Conservation (phyloP, 2,888 invertebrate genomes). For the Drosophila demipolita region DNA sequence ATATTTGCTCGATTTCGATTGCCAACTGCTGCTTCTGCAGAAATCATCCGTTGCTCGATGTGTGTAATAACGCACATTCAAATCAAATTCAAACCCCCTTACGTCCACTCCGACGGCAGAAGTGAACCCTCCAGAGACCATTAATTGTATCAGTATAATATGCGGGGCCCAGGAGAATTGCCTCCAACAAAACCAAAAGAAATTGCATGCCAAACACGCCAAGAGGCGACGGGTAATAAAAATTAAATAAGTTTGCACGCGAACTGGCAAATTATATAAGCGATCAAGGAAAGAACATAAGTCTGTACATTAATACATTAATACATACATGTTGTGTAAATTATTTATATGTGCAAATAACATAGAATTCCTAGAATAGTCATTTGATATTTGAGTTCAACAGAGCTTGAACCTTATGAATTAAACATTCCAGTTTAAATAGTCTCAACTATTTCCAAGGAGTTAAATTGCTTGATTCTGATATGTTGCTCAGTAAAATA, state of each 20-base stretch:
- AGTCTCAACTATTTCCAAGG: background rate
- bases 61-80: constrained; percentile 56
- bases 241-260: constrained; percentile 75
- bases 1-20: constrained; percentile 76
- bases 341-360: background rate
- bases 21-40: constrained; percentile 38
- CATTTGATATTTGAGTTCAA: background rate
- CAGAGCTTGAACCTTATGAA: background rate
- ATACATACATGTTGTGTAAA: background rate
- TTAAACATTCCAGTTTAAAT: background rate
- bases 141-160: constrained; percentile 71
- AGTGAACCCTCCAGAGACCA: constrained; percentile 43
- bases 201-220: constrained; percentile 66
- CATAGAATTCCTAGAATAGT: background rate
- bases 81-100: constrained; percentile 59
- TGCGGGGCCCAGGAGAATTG: constrained; percentile 18
- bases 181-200: constrained; percentile 19
- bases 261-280: constrained; percentile 54
- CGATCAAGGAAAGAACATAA: constrained; percentile 32
- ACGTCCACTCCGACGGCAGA: no score
- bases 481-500: background rate
- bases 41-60: constrained; percentile 52
- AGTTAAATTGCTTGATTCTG: background rate
- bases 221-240: constrained; percentile 63
- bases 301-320: constrained; percentile 1